These are phyloP conservation scores for Popillia japonica DNA, from an alignment of 1,140 invertebrate genomes.

Conservation along the genomic window DNA sequence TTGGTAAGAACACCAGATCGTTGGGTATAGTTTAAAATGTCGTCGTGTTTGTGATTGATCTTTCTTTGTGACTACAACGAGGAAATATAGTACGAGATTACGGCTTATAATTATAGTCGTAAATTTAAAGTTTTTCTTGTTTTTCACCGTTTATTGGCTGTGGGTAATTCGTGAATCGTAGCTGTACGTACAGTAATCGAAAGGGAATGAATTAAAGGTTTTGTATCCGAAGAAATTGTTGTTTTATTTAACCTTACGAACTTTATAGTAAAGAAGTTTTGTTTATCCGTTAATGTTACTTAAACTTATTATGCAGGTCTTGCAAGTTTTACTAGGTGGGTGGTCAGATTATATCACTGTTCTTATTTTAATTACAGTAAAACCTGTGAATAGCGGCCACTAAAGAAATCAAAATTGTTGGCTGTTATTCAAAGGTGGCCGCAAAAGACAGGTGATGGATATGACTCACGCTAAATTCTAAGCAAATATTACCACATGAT, in stretches of 20 bases:
- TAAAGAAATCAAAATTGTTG: no score
- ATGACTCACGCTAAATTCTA: no score
- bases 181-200: not conserved
- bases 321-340: no score
- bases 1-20: not conserved
- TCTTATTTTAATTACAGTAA: no score
- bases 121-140: slow-evolving; percentile 29
- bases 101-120: slow-evolving; percentile 25
- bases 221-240: not conserved
- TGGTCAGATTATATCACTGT: no score
- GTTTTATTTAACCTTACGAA: slow-evolving; percentile 5
- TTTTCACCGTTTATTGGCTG: slow-evolving; percentile 1
- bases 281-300: no score
- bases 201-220: slow-evolving; percentile 16
- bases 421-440: no score
- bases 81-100: slow-evolving; percentile 18
- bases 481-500: no score
- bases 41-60: slow-evolving; percentile 27
- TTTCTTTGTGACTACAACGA: slow-evolving; percentile 24
- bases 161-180: not conserved
- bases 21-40: slow-evolving; percentile 20
- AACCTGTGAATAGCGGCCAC: no score
- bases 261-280: not conserved
- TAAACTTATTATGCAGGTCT: no score
- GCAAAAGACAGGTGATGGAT: no score